Evolutionary conservation across 2,797 vertebrate genomes (phyloP).

Genomic region (Cynodonichthys magdalenae): DNA sequence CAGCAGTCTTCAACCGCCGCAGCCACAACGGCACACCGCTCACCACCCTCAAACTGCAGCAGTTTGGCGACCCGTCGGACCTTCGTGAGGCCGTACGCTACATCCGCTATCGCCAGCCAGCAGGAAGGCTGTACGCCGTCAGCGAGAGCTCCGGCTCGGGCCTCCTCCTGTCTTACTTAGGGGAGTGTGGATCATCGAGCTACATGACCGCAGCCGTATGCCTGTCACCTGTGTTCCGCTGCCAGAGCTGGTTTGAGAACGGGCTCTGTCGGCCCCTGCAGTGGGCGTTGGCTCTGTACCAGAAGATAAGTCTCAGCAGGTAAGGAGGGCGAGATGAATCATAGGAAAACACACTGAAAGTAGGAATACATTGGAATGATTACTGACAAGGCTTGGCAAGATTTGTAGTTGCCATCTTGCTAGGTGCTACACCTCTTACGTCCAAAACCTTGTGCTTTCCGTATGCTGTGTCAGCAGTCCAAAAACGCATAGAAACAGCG

Average conservation of each 20-base stretch:
- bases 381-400: no score
- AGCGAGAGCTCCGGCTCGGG: conserved; percentile 87
- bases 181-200: conserved; percentile 88
- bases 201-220: conserved; percentile 85
- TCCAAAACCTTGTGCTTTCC: no score
- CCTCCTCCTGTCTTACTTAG: conserved; percentile 87
- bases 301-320: conserved; percentile 86
- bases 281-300: conserved; percentile 80
- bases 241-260: conserved; percentile 86
- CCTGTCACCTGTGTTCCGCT: conserved; percentile 85
- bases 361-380: no score
- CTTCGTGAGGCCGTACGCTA: conserved; percentile 85
- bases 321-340: conserved; percentile 41
- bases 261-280: conserved; percentile 80
- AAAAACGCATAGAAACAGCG: no score
- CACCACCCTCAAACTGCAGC: conserved; percentile 84
- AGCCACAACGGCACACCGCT: conserved; percentile 84
- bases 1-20: conserved; percentile 86
- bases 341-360: not conserved
- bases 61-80: conserved; percentile 86
- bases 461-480: no score
- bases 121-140: conserved; percentile 81
- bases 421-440: no score
- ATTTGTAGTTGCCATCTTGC: no score
- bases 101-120: conserved; percentile 83